phyloP scores from a whole-genome alignment of 2,888 invertebrate genomes.

The Myathropa florea region DNA sequence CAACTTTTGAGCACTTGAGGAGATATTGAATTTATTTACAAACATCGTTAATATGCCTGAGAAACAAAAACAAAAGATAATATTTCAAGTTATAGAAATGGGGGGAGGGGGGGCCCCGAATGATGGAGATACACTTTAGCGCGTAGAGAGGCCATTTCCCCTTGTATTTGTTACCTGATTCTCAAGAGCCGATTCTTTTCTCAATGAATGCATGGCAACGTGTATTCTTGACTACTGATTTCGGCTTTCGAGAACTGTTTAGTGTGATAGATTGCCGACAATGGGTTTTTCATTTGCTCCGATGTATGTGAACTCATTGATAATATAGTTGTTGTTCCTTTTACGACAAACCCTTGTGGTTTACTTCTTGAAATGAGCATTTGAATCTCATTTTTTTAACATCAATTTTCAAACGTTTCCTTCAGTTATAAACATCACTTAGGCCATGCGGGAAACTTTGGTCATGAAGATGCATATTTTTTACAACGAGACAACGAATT shows the following conservation, averaged over 20 bases:
- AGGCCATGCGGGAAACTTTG: no score
- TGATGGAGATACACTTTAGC: constrained; percentile 5
- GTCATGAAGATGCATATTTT: no score
- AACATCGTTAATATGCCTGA: constrained; percentile 54
- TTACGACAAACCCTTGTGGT: background rate
- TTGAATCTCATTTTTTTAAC: no score
- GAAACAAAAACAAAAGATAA: constrained; percentile 58
- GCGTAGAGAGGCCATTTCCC: background rate
- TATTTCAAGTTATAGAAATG: constrained; percentile 28
- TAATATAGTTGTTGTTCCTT: background rate
- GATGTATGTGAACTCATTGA: background rate
- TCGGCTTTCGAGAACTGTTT: background rate
- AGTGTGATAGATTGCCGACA: constrained; percentile 4
- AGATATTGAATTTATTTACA: constrained; percentile 46
- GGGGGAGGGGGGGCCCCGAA: background rate
- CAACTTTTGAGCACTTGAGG: constrained; percentile 42
- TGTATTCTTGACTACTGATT: background rate
- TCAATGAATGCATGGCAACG: background rate
- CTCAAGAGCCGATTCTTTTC: background rate
- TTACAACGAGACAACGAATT: no score
- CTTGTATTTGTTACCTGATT: background rate
- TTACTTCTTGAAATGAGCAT: background rate
- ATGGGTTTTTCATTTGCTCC: background rate
- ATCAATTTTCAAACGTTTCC: no score
- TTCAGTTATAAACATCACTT: no score